phyloP scores from a whole-genome alignment of 2,113 vertebrate genomes.

The Lota lota region DNA sequence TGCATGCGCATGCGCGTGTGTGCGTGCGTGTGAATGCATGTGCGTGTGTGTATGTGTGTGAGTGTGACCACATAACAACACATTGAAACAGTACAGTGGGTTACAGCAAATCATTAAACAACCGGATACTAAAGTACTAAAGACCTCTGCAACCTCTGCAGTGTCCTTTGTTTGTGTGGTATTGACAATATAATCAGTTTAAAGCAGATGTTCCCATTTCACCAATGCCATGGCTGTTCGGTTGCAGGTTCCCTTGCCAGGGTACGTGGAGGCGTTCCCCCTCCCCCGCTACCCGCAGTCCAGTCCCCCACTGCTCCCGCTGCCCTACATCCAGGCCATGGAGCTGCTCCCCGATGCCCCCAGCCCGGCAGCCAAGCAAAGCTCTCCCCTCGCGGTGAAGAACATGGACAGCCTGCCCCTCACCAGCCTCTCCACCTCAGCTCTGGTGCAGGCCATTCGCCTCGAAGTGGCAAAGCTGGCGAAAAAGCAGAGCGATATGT shows the following conservation, averaged over 20 bases:
- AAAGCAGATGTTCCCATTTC: neutral
- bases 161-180: no score
- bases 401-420: constrained; percentile 76
- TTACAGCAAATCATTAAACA: no score
- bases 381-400: constrained; percentile 80
- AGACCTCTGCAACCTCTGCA: no score
- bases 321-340: constrained; percentile 85
- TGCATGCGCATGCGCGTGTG: no score
- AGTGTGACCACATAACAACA: no score
- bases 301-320: constrained; percentile 81
- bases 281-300: constrained; percentile 86
- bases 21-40: no score
- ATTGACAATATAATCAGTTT: neutral
- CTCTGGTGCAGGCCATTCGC: constrained; percentile 92
- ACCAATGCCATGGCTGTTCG: constrained; percentile 6
- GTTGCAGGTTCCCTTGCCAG: constrained; percentile 87
- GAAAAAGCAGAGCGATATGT: constrained; percentile 95
- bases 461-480: constrained; percentile 97
- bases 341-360: constrained; percentile 77
- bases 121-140: no score
- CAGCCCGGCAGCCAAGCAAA: constrained; percentile 81
- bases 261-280: constrained; percentile 95
- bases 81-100: no score
- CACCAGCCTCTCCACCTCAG: constrained; percentile 93
- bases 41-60: no score